Conservation (phyloP, 1,140 invertebrate genomes). For the Trichomalopsis sarcophagae region DNA sequence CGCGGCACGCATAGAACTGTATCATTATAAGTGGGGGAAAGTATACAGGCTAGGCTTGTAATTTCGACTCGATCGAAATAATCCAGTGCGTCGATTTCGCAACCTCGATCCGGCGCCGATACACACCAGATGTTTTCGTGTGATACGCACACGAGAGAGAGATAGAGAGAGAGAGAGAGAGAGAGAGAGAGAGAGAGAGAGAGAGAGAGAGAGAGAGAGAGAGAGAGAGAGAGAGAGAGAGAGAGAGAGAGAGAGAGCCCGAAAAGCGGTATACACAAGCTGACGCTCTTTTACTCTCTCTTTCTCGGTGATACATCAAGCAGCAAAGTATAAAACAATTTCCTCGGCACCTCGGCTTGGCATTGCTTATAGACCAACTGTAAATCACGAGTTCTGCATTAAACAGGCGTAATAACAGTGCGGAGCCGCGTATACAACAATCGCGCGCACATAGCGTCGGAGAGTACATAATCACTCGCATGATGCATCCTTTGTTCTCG, state of each 20-base stretch:
- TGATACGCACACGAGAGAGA: not conserved
- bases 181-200: too few species aligned
- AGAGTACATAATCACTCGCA: slow-evolving; percentile 10
- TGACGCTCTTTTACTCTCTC: too few species aligned
- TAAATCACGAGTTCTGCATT: slow-evolving; percentile 30
- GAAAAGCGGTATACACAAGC: not conserved
- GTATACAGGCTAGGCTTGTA: slow-evolving; percentile 14
- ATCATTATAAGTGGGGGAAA: slow-evolving; percentile 19
- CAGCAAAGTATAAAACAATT: not conserved
- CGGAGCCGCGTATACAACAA: not conserved
- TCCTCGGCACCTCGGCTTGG: not conserved
- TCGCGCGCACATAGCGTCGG: not conserved
- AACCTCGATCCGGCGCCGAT: not conserved
- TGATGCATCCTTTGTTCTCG: slow-evolving; percentile 37
- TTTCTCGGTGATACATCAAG: not conserved
- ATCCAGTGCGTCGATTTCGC: slow-evolving; percentile 22
- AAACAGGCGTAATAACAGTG: slow-evolving; percentile 10
- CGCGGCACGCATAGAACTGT: not conserved
- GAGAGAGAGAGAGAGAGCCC: too few species aligned
- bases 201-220: too few species aligned
- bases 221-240: too few species aligned
- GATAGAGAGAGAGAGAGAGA: too few species aligned
- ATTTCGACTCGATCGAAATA: slow-evolving; percentile 36
- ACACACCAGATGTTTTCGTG: not conserved
- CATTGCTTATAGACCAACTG: slow-evolving; percentile 5